Evolutionary conservation across 2,113 vertebrate genomes (phyloP).

Genomic region (Toxotes chatareus): DNA sequence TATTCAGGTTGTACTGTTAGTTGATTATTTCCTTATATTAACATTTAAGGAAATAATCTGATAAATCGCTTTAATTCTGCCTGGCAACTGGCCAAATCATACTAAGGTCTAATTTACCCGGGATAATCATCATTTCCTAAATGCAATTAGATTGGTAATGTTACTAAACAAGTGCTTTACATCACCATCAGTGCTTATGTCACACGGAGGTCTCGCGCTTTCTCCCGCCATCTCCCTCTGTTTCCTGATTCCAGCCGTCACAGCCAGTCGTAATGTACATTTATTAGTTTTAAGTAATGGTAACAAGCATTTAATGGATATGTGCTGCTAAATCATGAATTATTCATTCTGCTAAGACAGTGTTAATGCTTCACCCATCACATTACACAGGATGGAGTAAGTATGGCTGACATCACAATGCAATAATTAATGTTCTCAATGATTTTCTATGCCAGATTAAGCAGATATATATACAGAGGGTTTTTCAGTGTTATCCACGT

Average conservation of each 20-base stretch:
- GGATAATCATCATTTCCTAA: conserved; percentile 45
- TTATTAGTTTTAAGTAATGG: conserved; percentile 64
- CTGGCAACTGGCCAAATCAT: conserved; percentile 17
- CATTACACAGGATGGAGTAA: conserved; percentile 52
- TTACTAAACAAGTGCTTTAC: conserved; percentile 34
- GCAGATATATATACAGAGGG: conserved; percentile 18
- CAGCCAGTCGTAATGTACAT: conserved; percentile 49
- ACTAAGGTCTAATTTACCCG: conserved; percentile 9
- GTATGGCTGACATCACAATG: conserved; percentile 55
- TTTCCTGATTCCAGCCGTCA: conserved; percentile 48
- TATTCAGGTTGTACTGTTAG: conserved; percentile 35
- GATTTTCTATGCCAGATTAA: conserved; percentile 39
- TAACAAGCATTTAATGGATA: conserved; percentile 65
- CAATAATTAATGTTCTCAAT: conserved; percentile 47
- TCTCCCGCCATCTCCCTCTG: conserved; percentile 10
- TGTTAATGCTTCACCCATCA: conserved; percentile 56
- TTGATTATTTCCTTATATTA: too few relatives aligned
- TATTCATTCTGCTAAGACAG: conserved; percentile 55
- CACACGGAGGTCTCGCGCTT: conserved; percentile 21
- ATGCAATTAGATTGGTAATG: conserved; percentile 41
- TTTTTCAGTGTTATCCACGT: conserved; percentile 34
- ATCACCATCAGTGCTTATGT: conserved; percentile 40
- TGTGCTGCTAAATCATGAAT: conserved; percentile 65
- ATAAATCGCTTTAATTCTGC: conserved; percentile 33
- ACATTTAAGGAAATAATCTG: conserved; percentile 34